Base-by-base conservation (phyloP, 2,113 vertebrate species). In the Leucopternis melanops region DNA sequence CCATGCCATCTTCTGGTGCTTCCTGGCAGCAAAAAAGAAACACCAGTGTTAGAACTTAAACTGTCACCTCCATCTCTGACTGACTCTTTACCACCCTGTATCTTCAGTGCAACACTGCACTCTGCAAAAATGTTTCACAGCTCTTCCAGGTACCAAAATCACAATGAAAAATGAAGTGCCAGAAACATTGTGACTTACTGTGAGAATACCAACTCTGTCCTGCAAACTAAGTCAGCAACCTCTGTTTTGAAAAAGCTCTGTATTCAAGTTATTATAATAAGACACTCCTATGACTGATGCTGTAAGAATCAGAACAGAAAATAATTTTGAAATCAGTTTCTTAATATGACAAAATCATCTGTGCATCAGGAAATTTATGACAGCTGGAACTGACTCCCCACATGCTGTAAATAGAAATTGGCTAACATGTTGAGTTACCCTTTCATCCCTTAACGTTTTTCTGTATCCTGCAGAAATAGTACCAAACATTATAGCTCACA, bases 1-100 rank as follows among this genome's bases (percentile, higher is more conserved):
- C 98, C 98, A 97, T 98, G 98, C 98, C 98, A 98, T 98, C 98
- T 98, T 98, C 98, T 99, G 98, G 98, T 97, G 96, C 95, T 97
- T 96, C 80, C 94, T 96, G 97, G 97, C 98, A 98, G 96, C 96
- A 82, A 95, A 93, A 96, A 88, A 81, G 85, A 94, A 96, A 95
- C 90, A 88, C 55, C 88, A 61, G 81, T 92, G 95, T 94, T 82
- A 74, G 89, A 95, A 86, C 77, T 86, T 29, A 81, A 85, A 84
- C 95, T 96, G 95, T 93, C 93, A 94, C 92, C 80, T 84, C 65
- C 67, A 5, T 11, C n/a, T n/a, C 74, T 72, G 55, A 59, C 16
- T 45, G 42, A 9, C 59, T 58, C 54, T n/a, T 49, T 63, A 31
- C 36, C 2, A 20, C 19, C 20, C 25, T 47, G 14, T 25, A 15